Percentiles rank a stretch among this genome's conserved stretches.
These are phyloP conservation scores for Gerris buenoi DNA, from an alignment of 1,140 invertebrate species.

Conservation along the genomic window DNA sequence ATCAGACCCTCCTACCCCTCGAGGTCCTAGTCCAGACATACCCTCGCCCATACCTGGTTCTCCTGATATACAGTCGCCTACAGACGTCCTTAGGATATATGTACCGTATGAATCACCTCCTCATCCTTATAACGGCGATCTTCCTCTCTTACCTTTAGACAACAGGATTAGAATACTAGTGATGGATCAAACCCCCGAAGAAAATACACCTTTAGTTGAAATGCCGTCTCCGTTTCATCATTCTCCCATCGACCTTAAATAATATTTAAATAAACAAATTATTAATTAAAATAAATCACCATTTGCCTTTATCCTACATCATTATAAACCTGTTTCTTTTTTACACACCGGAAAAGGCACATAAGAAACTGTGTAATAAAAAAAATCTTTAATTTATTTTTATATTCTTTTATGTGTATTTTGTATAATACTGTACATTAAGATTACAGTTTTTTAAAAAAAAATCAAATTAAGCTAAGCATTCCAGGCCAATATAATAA, in stretches of 20 bases:
- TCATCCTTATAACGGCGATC: constrained; percentile 15
- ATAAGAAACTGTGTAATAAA: too few species aligned
- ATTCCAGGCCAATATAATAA: too few species aligned
- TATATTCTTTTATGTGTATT: too few species aligned
- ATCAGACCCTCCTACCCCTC: constrained; percentile 37
- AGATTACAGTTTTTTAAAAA: too few species aligned
- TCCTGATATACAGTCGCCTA: neutral
- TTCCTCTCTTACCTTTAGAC: constrained; percentile 14
- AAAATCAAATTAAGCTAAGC: too few species aligned
- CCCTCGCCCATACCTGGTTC: constrained; percentile 27
- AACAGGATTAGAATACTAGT: constrained; percentile 20
- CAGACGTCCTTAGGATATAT: constrained; percentile 57
- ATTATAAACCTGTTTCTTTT: too few species aligned
- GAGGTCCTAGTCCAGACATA: constrained; percentile 36
- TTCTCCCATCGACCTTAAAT: constrained; percentile 16
- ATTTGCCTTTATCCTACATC: too few species aligned
- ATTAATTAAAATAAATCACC: too few species aligned
- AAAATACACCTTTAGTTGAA: constrained; percentile 18
- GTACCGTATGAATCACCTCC: constrained; percentile 44
- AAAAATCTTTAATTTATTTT: too few species aligned
- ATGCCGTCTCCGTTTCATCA: constrained; percentile 14
- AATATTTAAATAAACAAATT: too few species aligned
- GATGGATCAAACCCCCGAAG: constrained; percentile 17
- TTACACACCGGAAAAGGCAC: too few species aligned
- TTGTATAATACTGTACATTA: too few species aligned